Evolutionary conservation across 2,797 vertebrate genomes (phyloP).

Genomic region (Eleutherodactylus coqui): DNA sequence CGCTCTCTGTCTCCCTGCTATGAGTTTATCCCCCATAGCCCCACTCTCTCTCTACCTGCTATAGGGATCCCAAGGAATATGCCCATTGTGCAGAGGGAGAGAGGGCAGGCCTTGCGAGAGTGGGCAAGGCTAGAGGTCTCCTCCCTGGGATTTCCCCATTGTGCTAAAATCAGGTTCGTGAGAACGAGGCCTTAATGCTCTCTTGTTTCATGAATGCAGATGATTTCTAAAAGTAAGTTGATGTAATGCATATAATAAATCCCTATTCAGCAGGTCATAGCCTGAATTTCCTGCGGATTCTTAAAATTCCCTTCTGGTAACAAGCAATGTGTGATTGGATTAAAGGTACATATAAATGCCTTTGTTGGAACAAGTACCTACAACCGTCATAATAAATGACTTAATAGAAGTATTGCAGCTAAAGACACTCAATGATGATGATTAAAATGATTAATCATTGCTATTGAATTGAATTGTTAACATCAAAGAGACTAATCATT

Average conservation of each 20-base stretch:
- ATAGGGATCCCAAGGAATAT: no score
- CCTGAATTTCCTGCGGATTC: background rate
- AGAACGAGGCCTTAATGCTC: no score
- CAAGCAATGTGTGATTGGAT: background rate
- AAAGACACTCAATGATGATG: background rate
- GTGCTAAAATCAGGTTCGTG: no score
- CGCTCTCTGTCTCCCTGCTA: no score
- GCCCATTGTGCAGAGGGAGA: no score
- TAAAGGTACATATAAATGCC: background rate
- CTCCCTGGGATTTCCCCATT: no score
- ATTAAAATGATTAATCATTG: constrained; percentile 18
- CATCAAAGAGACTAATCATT: constrained; percentile 35
- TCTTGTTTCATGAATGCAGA: background rate
- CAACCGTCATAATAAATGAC: background rate
- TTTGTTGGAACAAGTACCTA: background rate
- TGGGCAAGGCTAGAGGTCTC: no score
- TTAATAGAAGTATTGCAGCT: background rate
- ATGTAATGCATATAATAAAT: background rate
- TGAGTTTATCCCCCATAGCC: no score
- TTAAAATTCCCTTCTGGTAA: background rate
- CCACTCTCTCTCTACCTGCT: no score
- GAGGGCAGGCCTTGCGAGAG: no score
- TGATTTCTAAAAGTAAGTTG: background rate
- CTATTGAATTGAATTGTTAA: background rate
- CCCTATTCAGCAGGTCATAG: background rate